Percentiles rank a stretch among this genome's conserved stretches.
phyloP scores from a whole-genome alignment of 2,888 invertebrate genomes.

The Drosophila anomelani region DNA sequence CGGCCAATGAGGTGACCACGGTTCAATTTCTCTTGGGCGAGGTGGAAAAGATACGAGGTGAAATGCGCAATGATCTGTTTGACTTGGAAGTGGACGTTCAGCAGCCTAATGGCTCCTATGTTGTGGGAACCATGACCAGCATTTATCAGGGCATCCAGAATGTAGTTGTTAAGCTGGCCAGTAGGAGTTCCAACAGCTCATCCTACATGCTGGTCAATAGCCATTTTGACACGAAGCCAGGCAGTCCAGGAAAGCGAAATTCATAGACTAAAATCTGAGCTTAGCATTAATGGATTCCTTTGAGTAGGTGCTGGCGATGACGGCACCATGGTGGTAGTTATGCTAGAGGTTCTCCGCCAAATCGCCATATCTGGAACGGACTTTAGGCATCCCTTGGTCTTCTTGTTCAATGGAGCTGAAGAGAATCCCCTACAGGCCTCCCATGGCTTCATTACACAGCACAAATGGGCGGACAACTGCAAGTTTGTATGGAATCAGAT shows the following conservation, averaged over 20 bases:
- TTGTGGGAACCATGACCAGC: slow-evolving; percentile 68
- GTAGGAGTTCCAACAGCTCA: slow-evolving; percentile 70
- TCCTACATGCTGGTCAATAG: slow-evolving; percentile 90
- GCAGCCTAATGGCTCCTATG: slow-evolving; percentile 75
- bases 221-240: slow-evolving; percentile 96
- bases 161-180: slow-evolving; percentile 80
- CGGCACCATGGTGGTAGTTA: slow-evolving; percentile 87
- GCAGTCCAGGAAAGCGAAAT: slow-evolving; percentile 88
- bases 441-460: slow-evolving; percentile 89
- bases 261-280: accelerated
- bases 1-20: slow-evolving; percentile 89
- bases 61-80: slow-evolving; percentile 74
- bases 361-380: slow-evolving; percentile 82
- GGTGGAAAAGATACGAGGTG: slow-evolving; percentile 63
- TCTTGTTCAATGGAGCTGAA: slow-evolving; percentile 89
- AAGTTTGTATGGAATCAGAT: slow-evolving; percentile 36
- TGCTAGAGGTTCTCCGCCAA: slow-evolving; percentile 87
- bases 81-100: slow-evolving; percentile 81
- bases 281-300: neutral
- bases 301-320: slow-evolving; percentile 87
- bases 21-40: slow-evolving; percentile 85
- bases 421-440: slow-evolving; percentile 89
- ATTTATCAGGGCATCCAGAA: slow-evolving; percentile 83
- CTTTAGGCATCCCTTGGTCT: slow-evolving; percentile 87
- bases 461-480: slow-evolving; percentile 92